Conservation (phyloP, 2,113 vertebrate genomes). For the Pantherophis guttatus region DNA sequence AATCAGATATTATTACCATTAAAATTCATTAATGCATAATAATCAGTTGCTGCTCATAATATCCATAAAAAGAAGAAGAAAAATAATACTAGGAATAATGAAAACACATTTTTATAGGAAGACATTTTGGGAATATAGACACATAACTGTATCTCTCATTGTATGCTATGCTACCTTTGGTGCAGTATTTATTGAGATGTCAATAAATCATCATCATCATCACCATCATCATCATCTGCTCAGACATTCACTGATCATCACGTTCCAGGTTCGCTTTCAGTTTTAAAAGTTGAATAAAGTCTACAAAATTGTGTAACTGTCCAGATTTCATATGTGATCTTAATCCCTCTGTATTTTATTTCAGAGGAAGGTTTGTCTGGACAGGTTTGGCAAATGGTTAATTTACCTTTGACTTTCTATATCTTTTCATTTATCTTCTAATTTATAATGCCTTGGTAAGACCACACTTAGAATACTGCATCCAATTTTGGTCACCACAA, state of each 20-base stretch:
- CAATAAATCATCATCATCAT: background rate
- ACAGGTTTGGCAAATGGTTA: background rate
- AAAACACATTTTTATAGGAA: background rate
- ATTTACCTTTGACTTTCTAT: background rate
- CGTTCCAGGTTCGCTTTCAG: background rate
- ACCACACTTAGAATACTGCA: background rate
- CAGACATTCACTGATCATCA: background rate
- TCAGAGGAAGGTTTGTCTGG: background rate
- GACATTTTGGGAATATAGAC: background rate
- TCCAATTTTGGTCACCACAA: background rate
- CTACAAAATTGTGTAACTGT: background rate
- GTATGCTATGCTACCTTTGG: background rate
- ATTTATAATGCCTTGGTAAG: background rate
- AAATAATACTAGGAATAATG: background rate
- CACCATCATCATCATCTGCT: background rate
- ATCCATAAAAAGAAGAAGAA: background rate
- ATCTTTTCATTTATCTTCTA: background rate
- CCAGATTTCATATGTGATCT: background rate
- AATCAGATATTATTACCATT: conserved; percentile 53
- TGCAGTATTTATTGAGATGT: background rate
- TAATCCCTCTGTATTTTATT: background rate
- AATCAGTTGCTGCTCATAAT: background rate
- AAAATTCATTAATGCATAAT: conserved; percentile 12
- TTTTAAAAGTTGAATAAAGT: background rate
- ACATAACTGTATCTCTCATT: background rate